Percentiles rank a stretch among this genome's conserved stretches.
Evolutionary conservation across 2,888 invertebrate genomes (phyloP).

Genomic region (Harpagoxenus sublaevis): DNA sequence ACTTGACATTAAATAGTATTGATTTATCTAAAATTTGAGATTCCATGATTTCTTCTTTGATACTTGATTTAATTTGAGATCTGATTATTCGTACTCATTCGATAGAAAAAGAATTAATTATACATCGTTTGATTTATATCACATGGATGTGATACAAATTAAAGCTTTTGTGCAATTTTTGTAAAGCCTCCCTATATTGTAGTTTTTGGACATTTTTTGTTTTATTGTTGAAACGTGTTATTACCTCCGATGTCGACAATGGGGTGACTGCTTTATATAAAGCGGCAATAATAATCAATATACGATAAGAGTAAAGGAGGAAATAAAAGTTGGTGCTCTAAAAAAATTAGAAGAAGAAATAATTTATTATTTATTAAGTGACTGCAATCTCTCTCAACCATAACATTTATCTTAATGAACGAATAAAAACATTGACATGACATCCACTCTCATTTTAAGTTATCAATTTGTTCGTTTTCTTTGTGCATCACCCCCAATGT

Average conservation of each 20-base stretch:
- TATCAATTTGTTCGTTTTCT: slow-evolving; percentile 6
- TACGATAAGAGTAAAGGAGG: not conserved
- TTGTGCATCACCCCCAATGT: not conserved
- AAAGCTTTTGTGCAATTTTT: slow-evolving; percentile 2
- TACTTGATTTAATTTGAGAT: not conserved
- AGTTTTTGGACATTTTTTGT: not conserved
- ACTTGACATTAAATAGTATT: not conserved
- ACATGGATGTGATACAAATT: not conserved
- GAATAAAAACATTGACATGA: not conserved
- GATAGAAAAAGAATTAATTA: not conserved
- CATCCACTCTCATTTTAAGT: not conserved
- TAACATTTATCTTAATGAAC: not conserved
- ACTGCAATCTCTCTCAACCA: not conserved
- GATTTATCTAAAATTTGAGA: not conserved
- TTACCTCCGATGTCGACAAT: not conserved
- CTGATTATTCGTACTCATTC: not conserved
- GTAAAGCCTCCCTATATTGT: not conserved
- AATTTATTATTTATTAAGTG: not conserved
- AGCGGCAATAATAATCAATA: not conserved
- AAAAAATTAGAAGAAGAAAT: not conserved
- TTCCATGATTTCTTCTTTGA: not conserved
- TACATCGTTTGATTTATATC: not conserved
- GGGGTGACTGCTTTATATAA: not conserved
- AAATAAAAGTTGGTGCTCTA: not conserved
- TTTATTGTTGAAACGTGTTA: slow-evolving; percentile 8